phyloP scores from a whole-genome alignment of 1,140 invertebrate genomes.

The Brachionus calyciflorus region DNA sequence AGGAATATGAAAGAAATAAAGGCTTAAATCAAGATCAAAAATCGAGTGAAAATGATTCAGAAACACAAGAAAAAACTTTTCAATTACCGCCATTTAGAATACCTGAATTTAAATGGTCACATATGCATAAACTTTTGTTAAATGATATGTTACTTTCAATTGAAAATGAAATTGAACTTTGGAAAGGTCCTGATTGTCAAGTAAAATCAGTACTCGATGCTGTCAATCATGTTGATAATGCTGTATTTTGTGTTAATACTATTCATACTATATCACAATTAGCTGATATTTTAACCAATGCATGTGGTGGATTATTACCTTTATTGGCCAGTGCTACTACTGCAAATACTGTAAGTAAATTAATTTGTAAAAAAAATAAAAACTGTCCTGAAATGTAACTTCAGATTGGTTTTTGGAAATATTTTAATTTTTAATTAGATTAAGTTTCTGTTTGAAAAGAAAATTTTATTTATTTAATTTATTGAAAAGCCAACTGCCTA shows the following conservation, averaged over 20 bases:
- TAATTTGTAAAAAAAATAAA: too few relatives aligned
- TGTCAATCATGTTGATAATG: conserved; percentile 71
- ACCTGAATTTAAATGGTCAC: conserved; percentile 92
- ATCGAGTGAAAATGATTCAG: not conserved
- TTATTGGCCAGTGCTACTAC: conserved; percentile 94
- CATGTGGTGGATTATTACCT: conserved; percentile 92
- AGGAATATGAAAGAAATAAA: conserved; percentile 23
- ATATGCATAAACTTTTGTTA: conserved; percentile 90
- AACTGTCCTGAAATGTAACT: too few relatives aligned
- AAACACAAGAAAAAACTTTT: not conserved
- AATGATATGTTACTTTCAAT: conserved; percentile 94
- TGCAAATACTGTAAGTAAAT: conserved; percentile 74
- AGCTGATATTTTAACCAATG: conserved; percentile 96
- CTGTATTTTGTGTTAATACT: conserved; percentile 88
- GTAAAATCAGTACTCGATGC: conserved; percentile 68
- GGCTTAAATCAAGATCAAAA: not conserved
- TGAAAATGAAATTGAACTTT: conserved; percentile 93
- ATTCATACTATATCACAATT: conserved; percentile 98
- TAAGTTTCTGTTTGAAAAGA: too few relatives aligned
- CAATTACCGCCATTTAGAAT: conserved; percentile 35
- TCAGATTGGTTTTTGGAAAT: too few relatives aligned
- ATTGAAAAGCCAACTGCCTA: too few relatives aligned
- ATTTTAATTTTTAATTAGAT: too few relatives aligned
- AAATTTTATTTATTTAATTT: too few relatives aligned
- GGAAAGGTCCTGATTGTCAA: conserved; percentile 63